Evolutionary conservation across 1,140 invertebrate species (phyloP).

Genomic region (Danaus plexippus): DNA sequence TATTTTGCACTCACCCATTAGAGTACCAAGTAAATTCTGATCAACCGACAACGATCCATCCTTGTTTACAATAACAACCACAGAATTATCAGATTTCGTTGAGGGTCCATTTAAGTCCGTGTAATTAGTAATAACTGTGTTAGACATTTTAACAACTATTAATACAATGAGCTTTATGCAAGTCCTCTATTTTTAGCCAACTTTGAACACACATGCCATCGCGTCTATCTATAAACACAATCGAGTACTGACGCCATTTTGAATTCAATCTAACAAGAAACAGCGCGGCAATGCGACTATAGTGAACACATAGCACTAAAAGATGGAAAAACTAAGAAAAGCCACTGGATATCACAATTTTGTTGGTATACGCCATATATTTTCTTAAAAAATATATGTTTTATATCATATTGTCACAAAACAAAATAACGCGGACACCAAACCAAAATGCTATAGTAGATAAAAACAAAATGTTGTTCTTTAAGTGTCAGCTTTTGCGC

Average conservation of each 20-base stretch:
- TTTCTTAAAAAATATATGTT: not conserved
- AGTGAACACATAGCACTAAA: too few species aligned
- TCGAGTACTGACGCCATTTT: slow-evolving; percentile 55
- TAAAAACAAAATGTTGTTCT: too few species aligned
- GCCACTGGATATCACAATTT: too few species aligned
- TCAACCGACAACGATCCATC: slow-evolving; percentile 81
- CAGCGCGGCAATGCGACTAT: slow-evolving; percentile 5
- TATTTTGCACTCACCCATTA: slow-evolving; percentile 74
- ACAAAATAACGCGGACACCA: slow-evolving; percentile 20
- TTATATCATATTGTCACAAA: slow-evolving; percentile 6
- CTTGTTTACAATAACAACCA: slow-evolving; percentile 82
- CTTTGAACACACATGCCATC: slow-evolving; percentile 48
- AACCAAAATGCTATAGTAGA: not conserved
- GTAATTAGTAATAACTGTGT: slow-evolving; percentile 70
- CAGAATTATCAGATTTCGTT: slow-evolving; percentile 64
- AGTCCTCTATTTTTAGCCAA: slow-evolving; percentile 62
- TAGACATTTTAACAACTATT: slow-evolving; percentile 62
- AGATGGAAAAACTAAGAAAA: too few species aligned
- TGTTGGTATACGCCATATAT: not conserved
- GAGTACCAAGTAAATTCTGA: slow-evolving; percentile 78
- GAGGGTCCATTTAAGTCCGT: slow-evolving; percentile 67
- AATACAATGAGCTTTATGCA: slow-evolving; percentile 41
- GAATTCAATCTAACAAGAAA: slow-evolving; percentile 30
- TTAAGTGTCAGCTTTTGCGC: too few species aligned
- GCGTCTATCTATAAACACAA: slow-evolving; percentile 63